These are phyloP conservation scores for Magallana ariakensis DNA, from an alignment of 1,140 invertebrate species.

Conservation along the genomic window DNA sequence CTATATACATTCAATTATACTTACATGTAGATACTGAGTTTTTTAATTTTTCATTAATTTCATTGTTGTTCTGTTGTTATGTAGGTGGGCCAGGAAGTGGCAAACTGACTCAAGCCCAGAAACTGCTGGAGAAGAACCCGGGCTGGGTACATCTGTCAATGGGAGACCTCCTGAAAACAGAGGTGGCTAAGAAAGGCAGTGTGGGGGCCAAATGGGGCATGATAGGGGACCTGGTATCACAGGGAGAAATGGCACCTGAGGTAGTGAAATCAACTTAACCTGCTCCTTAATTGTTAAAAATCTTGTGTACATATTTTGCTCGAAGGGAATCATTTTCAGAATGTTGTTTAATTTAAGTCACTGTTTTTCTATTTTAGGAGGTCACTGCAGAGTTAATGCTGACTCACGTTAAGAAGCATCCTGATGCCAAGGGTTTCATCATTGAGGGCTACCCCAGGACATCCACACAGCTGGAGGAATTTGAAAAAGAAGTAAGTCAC, in stretches of 20 bases:
- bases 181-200: slow-evolving; percentile 66
- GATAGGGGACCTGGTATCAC: slow-evolving; percentile 71
- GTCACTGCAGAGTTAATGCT: slow-evolving; percentile 92
- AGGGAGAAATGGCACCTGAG: slow-evolving; percentile 76
- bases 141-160: slow-evolving; percentile 75
- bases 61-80: not conserved
- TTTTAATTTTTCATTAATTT: no score
- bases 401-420: slow-evolving; percentile 86
- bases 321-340: not conserved
- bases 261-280: slow-evolving; percentile 56
- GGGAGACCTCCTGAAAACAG: slow-evolving; percentile 68
- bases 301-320: not conserved
- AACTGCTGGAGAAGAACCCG: slow-evolving; percentile 65
- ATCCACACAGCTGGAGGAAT: slow-evolving; percentile 70
- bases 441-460: slow-evolving; percentile 93
- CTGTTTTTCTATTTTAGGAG: slow-evolving; percentile 82
- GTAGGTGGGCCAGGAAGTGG: slow-evolving; percentile 77
- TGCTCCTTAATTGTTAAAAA: not conserved
- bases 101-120: slow-evolving; percentile 69
- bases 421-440: slow-evolving; percentile 91
- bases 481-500: slow-evolving; percentile 68
- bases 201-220: slow-evolving; percentile 74
- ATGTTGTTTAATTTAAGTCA: no score
- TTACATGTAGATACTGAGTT: no score
- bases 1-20: no score